Conservation (phyloP, 2,888 invertebrate genomes). For the Amiota communis region DNA sequence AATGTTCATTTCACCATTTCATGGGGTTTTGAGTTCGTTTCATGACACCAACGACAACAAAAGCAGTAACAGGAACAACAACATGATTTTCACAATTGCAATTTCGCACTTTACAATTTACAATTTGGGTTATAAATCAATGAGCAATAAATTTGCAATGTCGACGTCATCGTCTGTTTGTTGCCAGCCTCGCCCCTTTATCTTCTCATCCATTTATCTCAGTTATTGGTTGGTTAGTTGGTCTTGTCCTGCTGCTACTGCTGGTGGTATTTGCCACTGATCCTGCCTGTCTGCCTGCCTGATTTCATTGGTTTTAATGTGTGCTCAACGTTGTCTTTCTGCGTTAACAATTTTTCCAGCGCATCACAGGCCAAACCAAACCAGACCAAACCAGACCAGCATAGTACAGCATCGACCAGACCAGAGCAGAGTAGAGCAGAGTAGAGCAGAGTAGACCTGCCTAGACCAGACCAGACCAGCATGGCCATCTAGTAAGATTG, state of each 20-base stretch:
- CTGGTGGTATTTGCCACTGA: background rate
- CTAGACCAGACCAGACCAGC: background rate
- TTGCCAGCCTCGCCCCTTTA: background rate
- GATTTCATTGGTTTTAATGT: constrained; percentile 1
- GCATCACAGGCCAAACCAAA: background rate
- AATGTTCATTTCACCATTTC: constrained; percentile 19
- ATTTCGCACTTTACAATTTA: constrained; percentile 55
- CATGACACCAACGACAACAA: constrained; percentile 20
- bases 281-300: constrained; percentile 11
- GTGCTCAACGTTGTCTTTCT: constrained; percentile 17
- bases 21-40: background rate
- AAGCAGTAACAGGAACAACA: constrained; percentile 25
- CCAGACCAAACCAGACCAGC: background rate
- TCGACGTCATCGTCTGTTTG: constrained; percentile 23
- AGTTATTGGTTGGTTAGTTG: background rate
- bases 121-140: constrained; percentile 58
- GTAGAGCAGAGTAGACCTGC: background rate
- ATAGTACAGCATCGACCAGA: background rate
- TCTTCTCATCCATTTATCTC: background rate
- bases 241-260: constrained; percentile 18
- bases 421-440: background rate
- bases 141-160: constrained; percentile 54
- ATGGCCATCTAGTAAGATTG: background rate
- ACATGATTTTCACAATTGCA: constrained; percentile 49
- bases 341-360: constrained; percentile 26